Conservation (phyloP, 2,888 invertebrate species). For the Ophion ventricosus region DNA sequence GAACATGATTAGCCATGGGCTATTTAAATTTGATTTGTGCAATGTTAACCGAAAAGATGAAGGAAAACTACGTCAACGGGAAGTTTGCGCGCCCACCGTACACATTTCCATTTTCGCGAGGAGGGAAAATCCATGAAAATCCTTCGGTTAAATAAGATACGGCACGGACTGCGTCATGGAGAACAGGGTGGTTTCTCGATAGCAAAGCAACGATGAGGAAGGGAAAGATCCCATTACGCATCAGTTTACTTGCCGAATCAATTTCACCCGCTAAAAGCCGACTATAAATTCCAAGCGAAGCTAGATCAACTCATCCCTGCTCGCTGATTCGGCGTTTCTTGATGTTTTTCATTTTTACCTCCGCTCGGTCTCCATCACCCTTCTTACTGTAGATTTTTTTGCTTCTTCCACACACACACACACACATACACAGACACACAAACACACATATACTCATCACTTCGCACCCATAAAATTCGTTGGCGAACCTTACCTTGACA, state of each 20-base stretch:
- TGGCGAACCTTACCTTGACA: neutral
- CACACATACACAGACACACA: neutral
- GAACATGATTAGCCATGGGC: slow-evolving; percentile 47
- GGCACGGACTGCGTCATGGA: slow-evolving; percentile 58
- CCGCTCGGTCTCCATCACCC: neutral
- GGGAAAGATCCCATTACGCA: slow-evolving; percentile 75
- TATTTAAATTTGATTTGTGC: slow-evolving; percentile 22
- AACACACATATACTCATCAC: neutral
- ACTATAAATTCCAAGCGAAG: slow-evolving; percentile 75
- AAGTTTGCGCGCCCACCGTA: slow-evolving; percentile 53
- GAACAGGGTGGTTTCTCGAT: slow-evolving; percentile 49
- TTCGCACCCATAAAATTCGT: slow-evolving; percentile 1
- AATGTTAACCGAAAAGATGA: neutral
- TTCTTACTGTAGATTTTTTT: slow-evolving; percentile 5
- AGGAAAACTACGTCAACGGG: neutral
- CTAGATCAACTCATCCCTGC: slow-evolving; percentile 68
- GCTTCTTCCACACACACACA: neutral
- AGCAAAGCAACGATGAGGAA: slow-evolving; percentile 49
- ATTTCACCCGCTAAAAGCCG: slow-evolving; percentile 77
- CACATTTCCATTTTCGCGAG: slow-evolving; percentile 21
- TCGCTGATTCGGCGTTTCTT: slow-evolving; percentile 75
- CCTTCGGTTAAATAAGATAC: slow-evolving; percentile 67
- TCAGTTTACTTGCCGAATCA: slow-evolving; percentile 79
- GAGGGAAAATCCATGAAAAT: slow-evolving; percentile 64
- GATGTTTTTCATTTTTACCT: slow-evolving; percentile 70